Base-by-base conservation (phyloP, 37 sponge, comb jelly and placozoan species). In the Haliclona indistincta region DNA sequence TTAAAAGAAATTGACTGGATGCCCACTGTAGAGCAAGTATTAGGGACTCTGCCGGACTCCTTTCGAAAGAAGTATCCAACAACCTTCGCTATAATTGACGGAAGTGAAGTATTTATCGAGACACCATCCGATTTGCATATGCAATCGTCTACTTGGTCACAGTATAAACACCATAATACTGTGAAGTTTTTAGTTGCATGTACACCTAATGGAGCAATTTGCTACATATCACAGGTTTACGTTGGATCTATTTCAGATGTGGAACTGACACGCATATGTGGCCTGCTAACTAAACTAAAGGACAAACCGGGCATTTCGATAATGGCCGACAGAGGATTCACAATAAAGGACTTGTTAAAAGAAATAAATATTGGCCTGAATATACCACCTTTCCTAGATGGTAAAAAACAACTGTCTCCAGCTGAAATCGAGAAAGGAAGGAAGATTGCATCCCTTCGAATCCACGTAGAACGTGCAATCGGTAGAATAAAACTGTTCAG, bases 321-420 rank as follows among this genome's bases (percentile, higher is more conserved):
- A 26, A 77, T 88, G 79, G 89, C 79, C n/a, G 89, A 82, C 52
- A 44, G 68, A 20, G 89, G 89, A 22, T 88, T 88, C 53, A 84
- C 80, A 17, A 84, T 84, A 40, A 74, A 70, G 38, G 85, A 89
- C 26, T 38, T 75, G 65, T 39, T 89, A 8, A n/a, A 63, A 28
- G 56, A 74, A 23, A 35, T 83, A 7, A 58, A 63, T 30, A 43
- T 80, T 3, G 84, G 77, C 19, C 79, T 88, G 2, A 88, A 82
- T 41, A 70, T 82, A 1, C 89, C 83, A 40, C 69, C 89, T 28
- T 89, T 89, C 43, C 30, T 84, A 53, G 65, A 84, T 20, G 80
- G 79, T 20, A 19, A 75, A 56, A 20, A 68, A 29, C 85, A 84
- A 67, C 56, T 89, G 5, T 63, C 76, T 41, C 54, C 78, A 33